Evolutionary conservation across 1,140 invertebrate genomes (phyloP).

Genomic region (Melipona quadrifasciata): DNA sequence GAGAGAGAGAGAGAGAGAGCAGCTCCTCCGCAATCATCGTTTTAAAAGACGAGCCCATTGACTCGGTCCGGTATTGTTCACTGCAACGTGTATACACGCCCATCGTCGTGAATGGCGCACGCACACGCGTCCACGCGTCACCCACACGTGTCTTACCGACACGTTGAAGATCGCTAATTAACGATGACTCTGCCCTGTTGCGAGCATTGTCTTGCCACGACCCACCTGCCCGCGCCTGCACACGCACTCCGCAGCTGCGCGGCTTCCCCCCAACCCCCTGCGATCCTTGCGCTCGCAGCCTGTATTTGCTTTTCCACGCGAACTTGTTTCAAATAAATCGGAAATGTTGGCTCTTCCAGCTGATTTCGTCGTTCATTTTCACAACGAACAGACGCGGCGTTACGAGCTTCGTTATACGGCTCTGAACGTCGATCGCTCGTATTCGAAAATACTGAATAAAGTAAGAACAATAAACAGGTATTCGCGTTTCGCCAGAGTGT

Average conservation of each 20-base stretch:
- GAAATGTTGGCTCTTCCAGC: neutral
- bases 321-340: neutral
- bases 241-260: conserved; percentile 61
- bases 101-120: neutral
- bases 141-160: conserved; percentile 63
- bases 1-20: neutral
- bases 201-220: conserved; percentile 70
- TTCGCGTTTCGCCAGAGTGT: too few species aligned
- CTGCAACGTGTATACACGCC: neutral
- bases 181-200: conserved; percentile 71
- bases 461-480: too few species aligned
- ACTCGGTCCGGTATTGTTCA: conserved; percentile 68
- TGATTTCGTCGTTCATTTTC: neutral
- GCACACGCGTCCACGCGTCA: conserved; percentile 9
- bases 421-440: too few species aligned
- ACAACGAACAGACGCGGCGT: too few species aligned
- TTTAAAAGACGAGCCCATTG: conserved; percentile 69
- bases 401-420: too few species aligned
- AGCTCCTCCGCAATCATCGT: conserved; percentile 57
- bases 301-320: neutral
- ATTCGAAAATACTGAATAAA: too few species aligned
- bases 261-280: neutral
- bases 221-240: conserved; percentile 69
- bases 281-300: neutral
- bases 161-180: conserved; percentile 76